These are phyloP conservation scores for Lepidotrigona ventralis DNA, from an alignment of 1,140 invertebrate species.

Conservation along the genomic window DNA sequence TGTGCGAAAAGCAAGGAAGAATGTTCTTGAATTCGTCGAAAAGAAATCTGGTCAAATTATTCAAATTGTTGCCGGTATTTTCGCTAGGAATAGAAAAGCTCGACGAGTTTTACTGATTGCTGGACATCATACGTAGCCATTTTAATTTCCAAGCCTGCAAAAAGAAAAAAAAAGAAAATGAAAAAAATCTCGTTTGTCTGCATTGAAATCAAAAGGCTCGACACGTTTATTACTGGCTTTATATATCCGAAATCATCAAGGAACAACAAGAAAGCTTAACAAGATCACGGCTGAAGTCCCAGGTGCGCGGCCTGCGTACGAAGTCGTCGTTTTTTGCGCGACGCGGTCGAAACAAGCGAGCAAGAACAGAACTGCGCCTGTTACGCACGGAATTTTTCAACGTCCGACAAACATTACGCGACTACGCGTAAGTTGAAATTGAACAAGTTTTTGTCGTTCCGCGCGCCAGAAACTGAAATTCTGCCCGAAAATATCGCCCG, in stretches of 20 bases:
- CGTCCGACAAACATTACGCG: neutral
- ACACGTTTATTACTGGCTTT: neutral
- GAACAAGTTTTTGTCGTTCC: neutral
- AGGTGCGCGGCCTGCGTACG: too few species aligned
- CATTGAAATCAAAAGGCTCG: neutral
- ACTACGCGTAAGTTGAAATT: slow-evolving; percentile 22
- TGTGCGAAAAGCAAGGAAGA: too few species aligned
- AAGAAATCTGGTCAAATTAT: too few species aligned
- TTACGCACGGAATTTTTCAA: slow-evolving; percentile 4
- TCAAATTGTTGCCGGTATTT: too few species aligned
- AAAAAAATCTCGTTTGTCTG: too few species aligned
- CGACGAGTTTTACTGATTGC: too few species aligned
- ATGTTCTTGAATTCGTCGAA: too few species aligned
- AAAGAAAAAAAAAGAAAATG: too few species aligned
- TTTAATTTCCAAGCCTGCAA: too few species aligned
- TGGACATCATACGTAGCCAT: too few species aligned
- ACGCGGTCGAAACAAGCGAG: neutral
- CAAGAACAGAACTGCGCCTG: neutral
- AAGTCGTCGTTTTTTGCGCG: neutral
- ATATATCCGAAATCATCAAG: too few species aligned
- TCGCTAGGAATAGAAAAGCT: too few species aligned
- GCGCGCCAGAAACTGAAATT: neutral
- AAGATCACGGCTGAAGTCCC: neutral
- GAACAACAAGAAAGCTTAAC: neutral
- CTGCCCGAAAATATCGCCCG: neutral